These are phyloP conservation scores for Mesorhabditis spiculigera DNA, from an alignment of 2,888 invertebrate species.

Conservation along the genomic window DNA sequence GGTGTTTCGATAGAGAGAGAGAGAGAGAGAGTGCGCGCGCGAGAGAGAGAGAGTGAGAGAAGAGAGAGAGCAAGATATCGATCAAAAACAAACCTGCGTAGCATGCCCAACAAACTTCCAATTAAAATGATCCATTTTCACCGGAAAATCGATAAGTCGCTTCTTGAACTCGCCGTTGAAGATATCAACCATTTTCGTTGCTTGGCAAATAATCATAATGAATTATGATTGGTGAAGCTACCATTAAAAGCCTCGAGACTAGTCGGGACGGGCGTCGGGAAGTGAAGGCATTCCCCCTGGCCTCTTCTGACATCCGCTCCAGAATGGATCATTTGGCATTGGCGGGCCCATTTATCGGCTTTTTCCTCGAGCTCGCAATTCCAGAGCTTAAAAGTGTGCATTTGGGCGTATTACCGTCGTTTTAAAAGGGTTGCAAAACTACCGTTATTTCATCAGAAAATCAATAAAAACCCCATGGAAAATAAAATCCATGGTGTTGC, in stretches of 20 bases:
- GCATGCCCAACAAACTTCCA: neutral
- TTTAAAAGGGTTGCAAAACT: no score
- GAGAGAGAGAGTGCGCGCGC: no score
- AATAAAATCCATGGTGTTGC: neutral
- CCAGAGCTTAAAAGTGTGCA: neutral
- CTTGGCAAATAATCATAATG: neutral
- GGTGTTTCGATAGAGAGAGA: no score
- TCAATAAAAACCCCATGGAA: neutral
- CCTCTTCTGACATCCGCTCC: neutral
- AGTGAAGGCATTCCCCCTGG: neutral
- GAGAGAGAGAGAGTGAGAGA: no score
- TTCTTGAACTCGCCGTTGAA: neutral
- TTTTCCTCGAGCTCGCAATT: neutral
- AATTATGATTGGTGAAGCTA: neutral
- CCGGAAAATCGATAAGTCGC: neutral
- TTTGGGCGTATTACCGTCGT: neutral
- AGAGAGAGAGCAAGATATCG: no score
- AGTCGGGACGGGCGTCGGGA: neutral
- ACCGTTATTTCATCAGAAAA: neutral
- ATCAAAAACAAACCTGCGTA: neutral
- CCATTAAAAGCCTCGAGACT: neutral
- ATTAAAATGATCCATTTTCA: slow-evolving; percentile 1
- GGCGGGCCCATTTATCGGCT: neutral
- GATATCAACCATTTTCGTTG: neutral
- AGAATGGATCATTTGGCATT: neutral